These are phyloP conservation scores for Charadrius vociferus DNA, from an alignment of 2,113 vertebrate genomes.

Conservation along the genomic window DNA sequence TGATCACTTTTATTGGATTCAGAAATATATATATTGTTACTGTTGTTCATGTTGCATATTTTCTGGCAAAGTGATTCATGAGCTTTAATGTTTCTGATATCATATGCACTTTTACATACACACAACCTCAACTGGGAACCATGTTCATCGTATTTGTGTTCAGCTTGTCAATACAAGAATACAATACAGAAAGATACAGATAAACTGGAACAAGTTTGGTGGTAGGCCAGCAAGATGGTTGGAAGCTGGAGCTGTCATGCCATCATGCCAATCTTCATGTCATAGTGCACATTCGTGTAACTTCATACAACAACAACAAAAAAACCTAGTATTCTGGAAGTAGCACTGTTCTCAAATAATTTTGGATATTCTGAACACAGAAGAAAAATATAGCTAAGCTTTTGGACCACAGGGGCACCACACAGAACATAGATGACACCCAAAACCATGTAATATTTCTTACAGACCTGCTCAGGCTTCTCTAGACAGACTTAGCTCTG, in stretches of 20 bases:
- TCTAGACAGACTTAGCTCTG: too few species aligned
- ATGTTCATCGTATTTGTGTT: not conserved
- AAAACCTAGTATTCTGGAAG: not conserved
- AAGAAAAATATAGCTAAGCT: not conserved
- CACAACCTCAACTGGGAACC: fast-evolving
- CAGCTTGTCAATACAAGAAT: not conserved
- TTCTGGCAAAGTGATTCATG: not conserved
- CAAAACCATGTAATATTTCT: not conserved
- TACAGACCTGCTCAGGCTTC: too few species aligned
- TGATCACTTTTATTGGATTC: not conserved
- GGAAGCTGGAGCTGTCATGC: not conserved
- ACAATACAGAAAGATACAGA: not conserved
- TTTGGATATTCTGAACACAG: not conserved
- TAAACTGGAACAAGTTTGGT: not conserved
- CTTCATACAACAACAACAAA: not conserved
- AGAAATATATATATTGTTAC: not conserved
- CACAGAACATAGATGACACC: not conserved
- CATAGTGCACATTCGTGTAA: not conserved
- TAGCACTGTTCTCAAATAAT: not conserved
- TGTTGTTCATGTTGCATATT: not conserved
- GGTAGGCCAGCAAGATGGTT: not conserved
- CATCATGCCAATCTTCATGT: not conserved
- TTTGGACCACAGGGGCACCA: not conserved
- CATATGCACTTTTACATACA: not conserved
- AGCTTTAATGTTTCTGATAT: not conserved